Evolutionary conservation across 1,140 invertebrate genomes (phyloP), one percentile per base, ranked within the genome.

Genomic region (Drosophila saltans): DNA sequence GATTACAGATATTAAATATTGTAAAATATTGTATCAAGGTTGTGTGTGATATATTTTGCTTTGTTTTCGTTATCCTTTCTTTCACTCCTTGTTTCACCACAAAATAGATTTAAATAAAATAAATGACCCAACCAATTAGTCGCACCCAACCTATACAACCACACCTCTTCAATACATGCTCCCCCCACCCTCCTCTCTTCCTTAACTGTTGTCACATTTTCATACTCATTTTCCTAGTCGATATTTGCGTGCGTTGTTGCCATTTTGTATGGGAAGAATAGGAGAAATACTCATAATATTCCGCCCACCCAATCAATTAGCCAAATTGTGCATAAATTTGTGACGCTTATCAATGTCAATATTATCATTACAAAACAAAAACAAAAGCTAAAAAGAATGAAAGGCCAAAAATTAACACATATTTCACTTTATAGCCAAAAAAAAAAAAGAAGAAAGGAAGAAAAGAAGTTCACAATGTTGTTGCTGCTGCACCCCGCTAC

Each of bases 241-340:
- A 52, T 55, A 28, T 45, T 77, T 66, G 83, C 83, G 80, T 86
- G 82, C 58, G 48, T 21, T 30, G 55, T 58, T 69, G 75, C 78
- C 80, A 80, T 84, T 84, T 78, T 57, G 57, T 66, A 39, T 10
- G 11, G 39, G 39, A 39, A 26, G 39, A 75, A 56, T 56, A 56
- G n/a, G 6, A 52, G n/a, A 26, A 52, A 52, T 52, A 10, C 45
- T 26, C 21, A 52, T 52, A 24, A 45, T 21, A 62, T 43, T 62
- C 60, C 48, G 58, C 68, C 78, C 43, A 52, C 75, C 80, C 84
- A 89, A 89, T 89, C 84, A 89, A 89, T 89, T 89, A 89, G 80
- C 84, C 84, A 89, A 89, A 89, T 89, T 89, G 84, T 89, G 84
- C 84, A 89, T 89, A 89, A 89, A 89, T 89, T 89, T 89, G 84